These are phyloP conservation scores for Leucopternis melanops DNA, from an alignment of 2,113 vertebrate species.

Conservation along the genomic window DNA sequence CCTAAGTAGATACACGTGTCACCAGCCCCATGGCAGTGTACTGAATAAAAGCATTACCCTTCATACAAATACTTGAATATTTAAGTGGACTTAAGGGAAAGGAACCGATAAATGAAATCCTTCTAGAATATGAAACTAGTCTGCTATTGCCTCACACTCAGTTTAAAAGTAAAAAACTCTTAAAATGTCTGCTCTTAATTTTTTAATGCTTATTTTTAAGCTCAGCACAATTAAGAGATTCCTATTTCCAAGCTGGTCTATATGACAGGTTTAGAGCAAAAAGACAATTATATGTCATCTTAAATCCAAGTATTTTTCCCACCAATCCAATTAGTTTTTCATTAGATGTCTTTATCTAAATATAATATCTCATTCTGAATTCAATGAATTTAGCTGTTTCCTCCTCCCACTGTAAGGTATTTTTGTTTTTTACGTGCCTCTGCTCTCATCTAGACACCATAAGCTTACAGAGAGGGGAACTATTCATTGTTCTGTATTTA, in stretches of 20 bases:
- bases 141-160: background rate
- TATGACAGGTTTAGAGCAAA: background rate
- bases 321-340: background rate
- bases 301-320: background rate
- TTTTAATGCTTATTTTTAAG: background rate
- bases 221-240: background rate
- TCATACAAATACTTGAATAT: slow-evolving; percentile 34
- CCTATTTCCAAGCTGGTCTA: rapidly evolving
- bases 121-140: background rate
- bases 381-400: background rate
- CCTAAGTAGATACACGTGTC: slow-evolving; percentile 72
- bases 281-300: background rate
- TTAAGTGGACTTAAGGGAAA: slow-evolving; percentile 31
- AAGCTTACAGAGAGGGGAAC: background rate
- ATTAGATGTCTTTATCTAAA: background rate
- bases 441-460: background rate
- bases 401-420: background rate
- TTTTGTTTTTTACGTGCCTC: background rate
- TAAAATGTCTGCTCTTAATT: background rate
- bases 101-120: background rate
- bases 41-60: slow-evolving; percentile 29
- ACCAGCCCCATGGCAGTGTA: slow-evolving; percentile 37
- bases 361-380: background rate
- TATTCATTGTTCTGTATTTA: background rate
- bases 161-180: background rate